phyloP scores from a whole-genome alignment of 2,888 invertebrate species.

The Cryptus viduatorius region DNA sequence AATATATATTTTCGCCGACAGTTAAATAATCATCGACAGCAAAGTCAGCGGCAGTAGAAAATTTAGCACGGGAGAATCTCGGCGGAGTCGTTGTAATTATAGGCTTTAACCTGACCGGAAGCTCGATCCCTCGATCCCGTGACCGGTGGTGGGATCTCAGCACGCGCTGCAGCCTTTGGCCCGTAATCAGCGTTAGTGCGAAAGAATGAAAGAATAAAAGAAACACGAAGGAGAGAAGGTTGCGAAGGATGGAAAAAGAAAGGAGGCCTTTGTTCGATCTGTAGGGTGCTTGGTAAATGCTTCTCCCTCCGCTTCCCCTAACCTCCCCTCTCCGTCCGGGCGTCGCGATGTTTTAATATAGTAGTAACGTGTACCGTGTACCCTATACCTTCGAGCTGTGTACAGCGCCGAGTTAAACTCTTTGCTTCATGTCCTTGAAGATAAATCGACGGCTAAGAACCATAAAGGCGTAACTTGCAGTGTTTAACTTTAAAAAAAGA shows the following conservation, averaged over 20 bases:
- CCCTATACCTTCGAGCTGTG: neutral
- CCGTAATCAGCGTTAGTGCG: neutral
- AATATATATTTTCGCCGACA: too few species aligned
- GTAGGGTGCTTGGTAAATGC: constrained; percentile 50
- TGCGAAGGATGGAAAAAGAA: constrained; percentile 31
- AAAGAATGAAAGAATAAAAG: constrained; percentile 20
- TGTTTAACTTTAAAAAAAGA: neutral
- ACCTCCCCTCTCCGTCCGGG: neutral
- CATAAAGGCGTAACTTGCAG: neutral
- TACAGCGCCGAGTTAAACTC: neutral
- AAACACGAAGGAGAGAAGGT: neutral
- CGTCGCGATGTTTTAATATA: neutral
- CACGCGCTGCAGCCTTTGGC: constrained; percentile 40
- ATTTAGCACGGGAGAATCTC: neutral
- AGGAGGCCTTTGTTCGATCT: constrained; percentile 66
- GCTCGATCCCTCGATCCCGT: constrained; percentile 64
- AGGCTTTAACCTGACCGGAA: constrained; percentile 79
- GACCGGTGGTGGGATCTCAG: constrained; percentile 49
- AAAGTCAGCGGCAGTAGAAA: too few species aligned
- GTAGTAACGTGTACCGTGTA: neutral
- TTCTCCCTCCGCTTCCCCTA: neutral
- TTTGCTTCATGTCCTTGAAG: constrained; percentile 7
- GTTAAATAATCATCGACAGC: too few species aligned
- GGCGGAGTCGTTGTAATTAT: constrained; percentile 76
- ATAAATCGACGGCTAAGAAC: neutral